Base-by-base conservation (phyloP, 2,888 invertebrate species). In the Temnothorax ravouxi region DNA sequence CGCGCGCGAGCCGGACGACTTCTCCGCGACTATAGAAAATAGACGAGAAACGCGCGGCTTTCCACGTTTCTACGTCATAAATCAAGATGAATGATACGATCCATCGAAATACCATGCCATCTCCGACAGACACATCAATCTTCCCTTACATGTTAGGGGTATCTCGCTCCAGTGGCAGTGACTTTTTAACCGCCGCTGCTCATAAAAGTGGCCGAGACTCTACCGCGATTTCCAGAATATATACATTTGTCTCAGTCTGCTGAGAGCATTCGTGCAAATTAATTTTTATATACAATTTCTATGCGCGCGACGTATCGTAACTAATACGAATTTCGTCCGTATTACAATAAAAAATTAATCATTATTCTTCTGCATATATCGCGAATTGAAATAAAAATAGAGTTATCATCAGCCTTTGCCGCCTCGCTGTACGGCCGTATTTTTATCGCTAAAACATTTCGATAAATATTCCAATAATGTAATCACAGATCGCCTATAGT, bases 61-160 rank as follows among this genome's bases (percentile, higher is more conserved):
- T 84, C 64, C 69, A 18, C 69, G 71, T 62, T 61, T 66, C 69
- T 79, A 67, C 82, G 80, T 85, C 84, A 88, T 87, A 89, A 89
- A 89, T 89, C 89, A 89, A 84, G 84, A 87, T 67, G 86, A 84
- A 87, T 87, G 84, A 84, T 84, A 84, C 87, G 89, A 89, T 89
- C 88, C 84, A 76, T 87, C 87, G 66, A 62, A 80, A 77, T 61
- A 66, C 52, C 69, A 15, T 59, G 41, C 66, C 84, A 74, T 56
- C 80, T 64, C 84, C 76, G 87, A 89, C 87, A 84, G 87, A 83
- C 80, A 84, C 88, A 89, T 89, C 89, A 88, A 89, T 89, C 89
- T 88, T 89, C 86, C 83, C 83, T 84, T 38, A 21, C 85, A 84
- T 54, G 74, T 69, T 69, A 71, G 72, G 50, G 74, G 54, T 67